phyloP scores from a whole-genome alignment of 2,888 invertebrate genomes.

The Habroteleia sp. region DNA sequence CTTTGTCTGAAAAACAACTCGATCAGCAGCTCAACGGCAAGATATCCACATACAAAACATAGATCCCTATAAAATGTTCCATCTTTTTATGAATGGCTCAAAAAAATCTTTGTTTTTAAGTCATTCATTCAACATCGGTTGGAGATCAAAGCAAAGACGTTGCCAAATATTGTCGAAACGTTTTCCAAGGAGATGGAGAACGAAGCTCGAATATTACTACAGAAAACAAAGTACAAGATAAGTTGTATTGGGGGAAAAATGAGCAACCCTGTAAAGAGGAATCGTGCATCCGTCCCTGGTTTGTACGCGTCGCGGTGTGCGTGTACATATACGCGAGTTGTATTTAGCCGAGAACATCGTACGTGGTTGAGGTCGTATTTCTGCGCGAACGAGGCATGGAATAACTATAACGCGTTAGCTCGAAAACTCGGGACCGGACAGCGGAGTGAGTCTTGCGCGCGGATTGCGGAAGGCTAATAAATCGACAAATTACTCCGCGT shows the following conservation, averaged over 20 bases:
- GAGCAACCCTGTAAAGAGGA: neutral
- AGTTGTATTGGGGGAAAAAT: constrained; percentile 7
- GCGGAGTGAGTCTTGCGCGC: constrained; percentile 42
- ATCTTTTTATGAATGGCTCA: no score
- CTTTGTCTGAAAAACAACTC: no score
- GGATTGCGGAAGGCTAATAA: constrained; percentile 60
- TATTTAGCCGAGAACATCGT: constrained; percentile 49
- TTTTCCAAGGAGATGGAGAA: no score
- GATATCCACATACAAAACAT: no score
- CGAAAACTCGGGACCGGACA: constrained; percentile 21
- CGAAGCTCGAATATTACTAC: no score
- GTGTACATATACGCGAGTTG: constrained; percentile 40
- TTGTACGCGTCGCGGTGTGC: constrained; percentile 32
- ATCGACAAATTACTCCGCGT: constrained; percentile 55
- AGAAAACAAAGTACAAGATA: no score
- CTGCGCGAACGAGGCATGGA: constrained; percentile 39
- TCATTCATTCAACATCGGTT: no score
- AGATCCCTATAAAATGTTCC: no score
- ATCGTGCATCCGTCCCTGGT: constrained; percentile 42
- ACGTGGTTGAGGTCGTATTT: constrained; percentile 41
- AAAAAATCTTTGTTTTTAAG: no score
- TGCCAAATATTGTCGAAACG: no score
- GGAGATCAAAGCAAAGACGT: no score
- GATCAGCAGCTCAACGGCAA: no score
- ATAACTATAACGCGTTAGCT: constrained; percentile 47